Percentiles rank a stretch among this genome's conserved stretches.
phyloP scores from a whole-genome alignment of 1,140 invertebrate species.

The Brachionus koreanus region DNA sequence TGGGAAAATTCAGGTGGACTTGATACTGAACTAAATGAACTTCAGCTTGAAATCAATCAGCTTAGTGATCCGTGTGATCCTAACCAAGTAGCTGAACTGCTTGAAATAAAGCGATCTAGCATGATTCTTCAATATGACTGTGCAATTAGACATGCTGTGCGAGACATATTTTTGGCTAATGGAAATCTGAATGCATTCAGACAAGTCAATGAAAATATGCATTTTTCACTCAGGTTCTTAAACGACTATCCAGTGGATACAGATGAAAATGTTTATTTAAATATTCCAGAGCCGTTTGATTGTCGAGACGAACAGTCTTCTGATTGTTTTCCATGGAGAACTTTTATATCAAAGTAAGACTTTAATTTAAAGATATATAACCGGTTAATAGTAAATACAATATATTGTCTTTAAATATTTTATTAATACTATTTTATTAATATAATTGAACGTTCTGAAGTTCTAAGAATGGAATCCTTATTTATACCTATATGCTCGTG shows the following conservation, averaged over 20 bases:
- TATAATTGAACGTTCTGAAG: too few species aligned
- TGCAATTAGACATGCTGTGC: conserved; percentile 50
- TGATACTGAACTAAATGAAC: conserved; percentile 55
- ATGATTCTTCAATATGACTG: conserved; percentile 57
- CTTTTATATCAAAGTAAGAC: conserved; percentile 52
- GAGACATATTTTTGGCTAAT: conserved; percentile 36
- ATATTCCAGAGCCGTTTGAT: conserved; percentile 57
- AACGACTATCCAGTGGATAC: conserved; percentile 52
- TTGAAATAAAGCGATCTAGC: conserved; percentile 52
- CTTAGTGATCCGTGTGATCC: conserved; percentile 50
- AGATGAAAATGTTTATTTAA: conserved; percentile 49
- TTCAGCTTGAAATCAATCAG: conserved; percentile 56
- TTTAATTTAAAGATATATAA: too few species aligned
- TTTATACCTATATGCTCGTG: too few species aligned
- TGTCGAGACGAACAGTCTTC: conserved; percentile 50
- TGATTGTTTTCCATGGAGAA: conserved; percentile 53
- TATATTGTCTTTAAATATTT: too few species aligned
- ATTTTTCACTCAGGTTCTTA: conserved; percentile 52
- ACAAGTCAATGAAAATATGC: conserved; percentile 52
- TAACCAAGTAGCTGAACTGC: conserved; percentile 50
- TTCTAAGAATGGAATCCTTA: too few species aligned
- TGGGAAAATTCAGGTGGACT: conserved; percentile 33
- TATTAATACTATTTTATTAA: too few species aligned
- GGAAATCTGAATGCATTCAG: not conserved
- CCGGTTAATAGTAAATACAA: too few species aligned